These are phyloP conservation scores for Tetropium fuscum DNA, from an alignment of 2,888 invertebrate genomes.

Conservation along the genomic window DNA sequence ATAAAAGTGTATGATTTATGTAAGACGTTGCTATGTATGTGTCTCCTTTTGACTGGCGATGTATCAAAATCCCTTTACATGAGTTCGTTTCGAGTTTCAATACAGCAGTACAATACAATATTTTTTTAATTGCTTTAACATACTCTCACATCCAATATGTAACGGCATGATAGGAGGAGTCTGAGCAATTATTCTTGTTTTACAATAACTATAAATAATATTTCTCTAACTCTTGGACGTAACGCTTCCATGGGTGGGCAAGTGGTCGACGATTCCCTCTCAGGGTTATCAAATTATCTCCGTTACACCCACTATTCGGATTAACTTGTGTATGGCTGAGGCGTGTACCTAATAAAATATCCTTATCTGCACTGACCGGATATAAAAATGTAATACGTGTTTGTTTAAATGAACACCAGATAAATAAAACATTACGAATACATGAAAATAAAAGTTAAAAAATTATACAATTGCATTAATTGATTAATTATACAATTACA, in stretches of 20 bases:
- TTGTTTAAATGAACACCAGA: too few species aligned
- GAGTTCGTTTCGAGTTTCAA: too few species aligned
- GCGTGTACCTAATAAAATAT: slow-evolving; percentile 4
- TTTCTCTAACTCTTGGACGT: slow-evolving; percentile 26
- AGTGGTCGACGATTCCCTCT: slow-evolving; percentile 3
- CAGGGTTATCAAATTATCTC: slow-evolving; percentile 21
- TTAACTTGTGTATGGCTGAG: slow-evolving; percentile 10
- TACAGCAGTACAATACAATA: too few species aligned
- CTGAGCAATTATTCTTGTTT: slow-evolving; percentile 22
- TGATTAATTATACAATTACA: too few species aligned
- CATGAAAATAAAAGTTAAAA: too few species aligned
- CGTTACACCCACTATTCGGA: slow-evolving; percentile 24
- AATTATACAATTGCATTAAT: too few species aligned
- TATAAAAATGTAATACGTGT: too few species aligned
- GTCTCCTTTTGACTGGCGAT: too few species aligned
- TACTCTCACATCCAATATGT: slow-evolving; percentile 9
- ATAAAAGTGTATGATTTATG: too few species aligned
- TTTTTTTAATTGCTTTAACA: neutral
- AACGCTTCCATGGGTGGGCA: slow-evolving; percentile 24
- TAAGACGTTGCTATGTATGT: too few species aligned
- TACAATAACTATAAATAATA: slow-evolving; percentile 27
- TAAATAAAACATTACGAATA: too few species aligned
- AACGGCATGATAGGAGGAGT: slow-evolving; percentile 12
- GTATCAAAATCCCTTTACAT: too few species aligned
- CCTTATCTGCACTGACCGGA: neutral